A percentile compares a stretch with the other conserved stretches of the same genome.
These are phyloP conservation scores for Sebastolobus alascanus DNA, from an alignment of 2,797 vertebrate genomes.

Conservation along the genomic window DNA sequence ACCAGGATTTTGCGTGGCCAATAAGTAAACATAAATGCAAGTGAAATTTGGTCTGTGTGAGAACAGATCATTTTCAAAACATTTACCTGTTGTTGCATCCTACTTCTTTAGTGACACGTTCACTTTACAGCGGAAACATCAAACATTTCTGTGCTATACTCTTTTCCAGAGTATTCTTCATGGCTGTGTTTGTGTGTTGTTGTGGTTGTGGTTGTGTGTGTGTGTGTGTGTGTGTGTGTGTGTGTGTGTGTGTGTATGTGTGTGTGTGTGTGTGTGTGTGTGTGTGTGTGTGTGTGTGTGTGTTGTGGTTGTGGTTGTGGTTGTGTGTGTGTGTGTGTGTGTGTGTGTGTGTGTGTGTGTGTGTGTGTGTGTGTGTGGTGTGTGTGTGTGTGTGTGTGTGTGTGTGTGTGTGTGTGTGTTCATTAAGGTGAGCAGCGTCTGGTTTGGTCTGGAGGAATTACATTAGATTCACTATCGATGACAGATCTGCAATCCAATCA, in stretches of 20 bases:
- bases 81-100: background rate
- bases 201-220: background rate
- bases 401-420: slow-evolving; percentile 24
- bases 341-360: too few relatives aligned
- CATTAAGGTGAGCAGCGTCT: slow-evolving; percentile 37
- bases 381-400: background rate
- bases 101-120: background rate
- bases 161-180: background rate
- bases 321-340: too few relatives aligned
- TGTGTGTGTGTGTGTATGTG: too few relatives aligned
- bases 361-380: background rate
- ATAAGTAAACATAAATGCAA: background rate
- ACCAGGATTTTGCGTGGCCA: background rate
- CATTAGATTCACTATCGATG: slow-evolving; percentile 53
- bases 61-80: background rate
- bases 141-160: background rate
- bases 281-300: too few relatives aligned
- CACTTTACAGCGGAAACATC: background rate
- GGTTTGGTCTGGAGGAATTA: slow-evolving; percentile 42
- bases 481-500: slow-evolving; percentile 55
- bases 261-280: too few relatives aligned
- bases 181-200: background rate
- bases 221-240: slow-evolving; percentile 19
- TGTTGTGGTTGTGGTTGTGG: too few relatives aligned
- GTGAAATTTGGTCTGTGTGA: background rate